Evolutionary conservation across 1,140 invertebrate species (phyloP).

Genomic region (Sarcophaga bullata): DNA sequence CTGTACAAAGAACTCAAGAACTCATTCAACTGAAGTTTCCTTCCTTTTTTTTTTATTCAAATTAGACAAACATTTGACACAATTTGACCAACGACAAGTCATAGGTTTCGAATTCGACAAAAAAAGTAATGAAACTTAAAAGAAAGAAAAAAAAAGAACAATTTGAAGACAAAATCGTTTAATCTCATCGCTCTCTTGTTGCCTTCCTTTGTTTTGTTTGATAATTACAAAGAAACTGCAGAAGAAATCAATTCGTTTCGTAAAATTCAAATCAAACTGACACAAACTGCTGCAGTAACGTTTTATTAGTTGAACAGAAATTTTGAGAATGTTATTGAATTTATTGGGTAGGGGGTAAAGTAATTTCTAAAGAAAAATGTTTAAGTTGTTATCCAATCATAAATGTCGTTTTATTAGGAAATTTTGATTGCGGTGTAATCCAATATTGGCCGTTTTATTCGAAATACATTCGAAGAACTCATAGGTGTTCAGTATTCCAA

Average conservation of each 20-base stretch:
- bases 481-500: too few species aligned
- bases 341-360: too few species aligned
- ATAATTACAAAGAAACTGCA: neutral
- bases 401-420: too few species aligned
- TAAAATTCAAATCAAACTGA: neutral
- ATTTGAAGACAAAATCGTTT: neutral
- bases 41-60: neutral
- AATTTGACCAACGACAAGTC: constrained; percentile 2
- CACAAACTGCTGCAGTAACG: constrained; percentile 11
- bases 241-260: neutral
- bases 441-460: too few species aligned
- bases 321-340: too few species aligned
- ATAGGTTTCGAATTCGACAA: neutral
- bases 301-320: neutral
- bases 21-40: neutral
- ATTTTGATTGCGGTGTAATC: too few species aligned
- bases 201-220: neutral
- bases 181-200: neutral
- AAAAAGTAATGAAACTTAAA: too few species aligned
- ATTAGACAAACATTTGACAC: constrained; percentile 18
- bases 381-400: too few species aligned
- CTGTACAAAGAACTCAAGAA: neutral
- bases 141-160: neutral
- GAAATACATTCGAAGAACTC: too few species aligned
- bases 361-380: too few species aligned